A percentile compares a stretch with the other conserved stretches of the same genome.
Evolutionary conservation across 1,140 invertebrate genomes (phyloP).

Genomic region (Geopemphigus sp.): DNA sequence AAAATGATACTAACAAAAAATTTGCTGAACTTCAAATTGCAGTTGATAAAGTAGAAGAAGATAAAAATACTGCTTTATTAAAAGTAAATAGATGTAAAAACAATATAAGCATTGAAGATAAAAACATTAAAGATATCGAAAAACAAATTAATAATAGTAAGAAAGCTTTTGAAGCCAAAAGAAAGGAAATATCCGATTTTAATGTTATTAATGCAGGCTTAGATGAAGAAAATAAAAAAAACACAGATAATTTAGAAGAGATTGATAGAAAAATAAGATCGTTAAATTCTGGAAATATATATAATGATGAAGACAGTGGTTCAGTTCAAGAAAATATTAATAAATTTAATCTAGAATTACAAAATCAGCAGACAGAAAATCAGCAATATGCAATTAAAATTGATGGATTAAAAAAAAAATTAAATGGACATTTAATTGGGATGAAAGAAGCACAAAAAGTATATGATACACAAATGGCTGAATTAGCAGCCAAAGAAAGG

Average conservation of each 20-base stretch:
- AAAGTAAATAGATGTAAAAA: constrained; percentile 21
- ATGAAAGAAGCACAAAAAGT: constrained; percentile 41
- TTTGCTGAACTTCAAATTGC: neutral
- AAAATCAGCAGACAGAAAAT: constrained; percentile 28
- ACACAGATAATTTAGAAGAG: constrained; percentile 10
- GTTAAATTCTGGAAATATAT: constrained; percentile 48
- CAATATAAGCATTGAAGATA: constrained; percentile 5
- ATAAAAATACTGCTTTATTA: neutral
- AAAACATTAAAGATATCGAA: constrained; percentile 32
- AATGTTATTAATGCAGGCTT: constrained; percentile 50
- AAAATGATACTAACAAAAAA: neutral
- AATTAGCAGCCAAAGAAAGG: constrained; percentile 43
- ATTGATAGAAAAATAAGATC: constrained; percentile 34
- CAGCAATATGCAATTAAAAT: constrained; percentile 43
- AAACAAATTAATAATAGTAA: constrained; percentile 57
- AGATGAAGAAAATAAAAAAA: constrained; percentile 33
- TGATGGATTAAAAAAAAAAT: constrained; percentile 41
- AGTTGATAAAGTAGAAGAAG: constrained; percentile 28
- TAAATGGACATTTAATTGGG: constrained; percentile 31
- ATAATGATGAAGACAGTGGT: constrained; percentile 37
- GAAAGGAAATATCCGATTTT: constrained; percentile 54
- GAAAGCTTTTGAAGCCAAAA: constrained; percentile 55
- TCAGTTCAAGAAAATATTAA: constrained; percentile 44
- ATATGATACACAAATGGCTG: constrained; percentile 29
- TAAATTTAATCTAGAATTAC: constrained; percentile 35